These are phyloP conservation scores for Scolopax rusticola DNA, from an alignment of 2,797 vertebrate species.

Conservation along the genomic window DNA sequence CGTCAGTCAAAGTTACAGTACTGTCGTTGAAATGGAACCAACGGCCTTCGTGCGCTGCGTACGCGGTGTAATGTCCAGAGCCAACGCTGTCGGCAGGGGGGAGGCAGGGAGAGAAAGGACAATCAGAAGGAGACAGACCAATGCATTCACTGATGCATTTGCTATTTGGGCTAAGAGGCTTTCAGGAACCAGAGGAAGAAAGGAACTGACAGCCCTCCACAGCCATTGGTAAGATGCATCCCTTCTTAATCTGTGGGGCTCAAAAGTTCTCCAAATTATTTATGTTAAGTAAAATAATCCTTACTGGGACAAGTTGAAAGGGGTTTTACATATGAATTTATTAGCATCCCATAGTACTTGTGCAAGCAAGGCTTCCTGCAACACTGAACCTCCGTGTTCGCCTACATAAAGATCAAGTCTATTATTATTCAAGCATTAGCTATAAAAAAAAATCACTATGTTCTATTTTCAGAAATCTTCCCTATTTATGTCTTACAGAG, in stretches of 20 bases:
- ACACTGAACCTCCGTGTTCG: not conserved
- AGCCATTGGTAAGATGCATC: not conserved
- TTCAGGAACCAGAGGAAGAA: not conserved
- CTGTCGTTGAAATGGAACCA: slow-evolving; percentile 99
- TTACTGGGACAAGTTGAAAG: not conserved
- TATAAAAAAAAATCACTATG: not conserved
- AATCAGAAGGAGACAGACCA: not conserved
- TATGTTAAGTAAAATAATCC: not conserved
- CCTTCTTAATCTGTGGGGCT: not conserved
- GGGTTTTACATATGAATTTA: not conserved
- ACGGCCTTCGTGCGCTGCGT: slow-evolving; percentile 89
- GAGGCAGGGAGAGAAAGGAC: not conserved
- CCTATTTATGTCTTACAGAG: not conserved
- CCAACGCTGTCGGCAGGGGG: slow-evolving; percentile 85
- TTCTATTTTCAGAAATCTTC: not conserved
- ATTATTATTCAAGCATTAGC: not conserved
- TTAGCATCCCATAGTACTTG: not conserved
- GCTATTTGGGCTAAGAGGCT: not conserved
- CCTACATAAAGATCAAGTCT: not conserved
- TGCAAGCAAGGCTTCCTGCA: not conserved
- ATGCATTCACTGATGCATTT: not conserved
- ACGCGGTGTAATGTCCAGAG: slow-evolving; percentile 97
- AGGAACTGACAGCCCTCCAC: not conserved
- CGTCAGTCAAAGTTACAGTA: slow-evolving; percentile 93
- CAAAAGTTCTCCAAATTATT: not conserved